A percentile compares a stretch with the other conserved stretches of the same genome.
Evolutionary conservation across 23 tunicate species (phyloP).

Genomic region (Ciona savignyi): DNA sequence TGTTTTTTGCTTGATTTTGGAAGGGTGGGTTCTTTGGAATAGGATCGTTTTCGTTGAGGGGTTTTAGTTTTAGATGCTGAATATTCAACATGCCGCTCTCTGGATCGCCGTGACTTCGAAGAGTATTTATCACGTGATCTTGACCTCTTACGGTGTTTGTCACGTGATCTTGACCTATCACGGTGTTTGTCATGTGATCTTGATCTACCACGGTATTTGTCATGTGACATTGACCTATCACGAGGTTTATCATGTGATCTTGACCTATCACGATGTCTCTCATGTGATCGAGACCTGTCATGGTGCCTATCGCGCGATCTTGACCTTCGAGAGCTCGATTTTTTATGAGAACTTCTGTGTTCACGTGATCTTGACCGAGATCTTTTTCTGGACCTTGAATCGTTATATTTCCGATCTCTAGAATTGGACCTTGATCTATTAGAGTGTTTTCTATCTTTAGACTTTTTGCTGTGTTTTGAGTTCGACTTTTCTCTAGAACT

Average conservation of each 20-base stretch:
- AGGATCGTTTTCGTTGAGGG: not conserved
- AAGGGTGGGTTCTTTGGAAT: not conserved
- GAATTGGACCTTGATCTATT: not conserved
- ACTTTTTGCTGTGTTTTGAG: not conserved
- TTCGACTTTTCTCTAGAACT: not conserved
- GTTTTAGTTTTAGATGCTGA: not conserved
- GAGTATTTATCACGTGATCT: too few relatives aligned
- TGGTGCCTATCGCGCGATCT: slow-evolving; percentile 24
- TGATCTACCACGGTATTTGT: not conserved
- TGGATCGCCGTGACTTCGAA: too few relatives aligned
- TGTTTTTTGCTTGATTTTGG: not conserved
- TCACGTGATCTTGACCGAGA: slow-evolving; percentile 9
- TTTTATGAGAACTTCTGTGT: slow-evolving; percentile 2
- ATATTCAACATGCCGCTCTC: too few relatives aligned
- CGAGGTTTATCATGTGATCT: not conserved
- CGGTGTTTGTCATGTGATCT: not conserved
- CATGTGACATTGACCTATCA: too few relatives aligned
- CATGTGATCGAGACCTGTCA: not conserved
- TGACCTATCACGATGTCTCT: not conserved
- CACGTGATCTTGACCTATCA: not conserved
- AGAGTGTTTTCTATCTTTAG: not conserved
- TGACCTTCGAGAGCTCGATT: slow-evolving; percentile 7
- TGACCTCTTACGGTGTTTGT: too few relatives aligned
- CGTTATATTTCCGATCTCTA: not conserved
- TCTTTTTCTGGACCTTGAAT: slow-evolving; percentile 1